A percentile compares a stretch with the other conserved stretches of the same genome.
These are phyloP conservation scores for Hystrix cristata DNA, from an alignment of 2,113 vertebrate species.

Conservation along the genomic window DNA sequence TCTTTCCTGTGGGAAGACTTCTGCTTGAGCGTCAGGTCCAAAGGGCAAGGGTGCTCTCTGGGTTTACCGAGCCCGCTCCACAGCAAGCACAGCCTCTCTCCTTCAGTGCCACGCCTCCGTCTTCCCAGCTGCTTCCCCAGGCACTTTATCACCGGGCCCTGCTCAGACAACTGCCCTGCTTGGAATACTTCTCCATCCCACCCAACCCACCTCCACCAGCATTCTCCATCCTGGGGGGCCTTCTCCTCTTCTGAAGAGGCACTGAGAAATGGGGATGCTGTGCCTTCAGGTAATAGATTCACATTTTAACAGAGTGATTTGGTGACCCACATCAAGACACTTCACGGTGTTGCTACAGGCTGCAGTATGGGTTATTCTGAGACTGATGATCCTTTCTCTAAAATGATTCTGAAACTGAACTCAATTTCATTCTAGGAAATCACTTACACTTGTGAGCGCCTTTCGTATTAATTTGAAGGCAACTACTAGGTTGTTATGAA, in stretches of 20 bases:
- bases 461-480: conserved; percentile 48
- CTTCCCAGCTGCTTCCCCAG: not conserved
- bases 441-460: not conserved
- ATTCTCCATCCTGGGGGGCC: not conserved
- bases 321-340: not conserved
- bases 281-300: not conserved
- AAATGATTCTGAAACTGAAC: not conserved
- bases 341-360: not conserved
- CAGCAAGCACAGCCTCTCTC: no score
- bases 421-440: conserved; percentile 8
- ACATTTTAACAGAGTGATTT: not conserved
- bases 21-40: not conserved
- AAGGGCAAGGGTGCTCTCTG: not conserved
- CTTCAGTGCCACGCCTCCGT: not conserved
- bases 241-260: not conserved
- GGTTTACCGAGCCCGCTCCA: not conserved
- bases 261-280: not conserved
- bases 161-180: not conserved
- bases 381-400: not conserved
- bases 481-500: not conserved
- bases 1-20: not conserved
- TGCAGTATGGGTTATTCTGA: not conserved
- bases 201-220: fast-evolving
- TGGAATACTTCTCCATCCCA: not conserved
- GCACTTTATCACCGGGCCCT: not conserved